Evolutionary conservation across 1,140 invertebrate genomes (phyloP).

Genomic region (Leptopilina boulardi): DNA sequence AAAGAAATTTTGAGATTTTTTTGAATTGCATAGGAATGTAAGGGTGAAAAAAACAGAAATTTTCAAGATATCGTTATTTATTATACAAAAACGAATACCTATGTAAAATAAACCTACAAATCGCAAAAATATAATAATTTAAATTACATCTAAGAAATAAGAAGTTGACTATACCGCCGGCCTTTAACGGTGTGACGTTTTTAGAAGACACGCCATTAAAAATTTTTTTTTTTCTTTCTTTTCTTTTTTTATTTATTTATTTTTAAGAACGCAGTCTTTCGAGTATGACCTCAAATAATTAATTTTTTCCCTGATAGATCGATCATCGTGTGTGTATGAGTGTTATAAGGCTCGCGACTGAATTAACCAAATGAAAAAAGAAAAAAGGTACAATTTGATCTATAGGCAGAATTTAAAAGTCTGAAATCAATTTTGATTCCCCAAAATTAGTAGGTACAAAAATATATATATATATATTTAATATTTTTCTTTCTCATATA

Average conservation of each 20-base stretch:
- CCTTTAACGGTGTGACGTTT: constrained; percentile 62
- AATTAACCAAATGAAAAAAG: constrained; percentile 7
- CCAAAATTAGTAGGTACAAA: constrained; percentile 56
- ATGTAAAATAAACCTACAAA: constrained; percentile 51
- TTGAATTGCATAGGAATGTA: no score
- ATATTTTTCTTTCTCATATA: constrained; percentile 43
- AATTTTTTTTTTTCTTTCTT: not conserved
- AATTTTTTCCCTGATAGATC: constrained; percentile 56
- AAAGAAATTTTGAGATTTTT: no score
- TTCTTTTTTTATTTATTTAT: constrained; percentile 38
- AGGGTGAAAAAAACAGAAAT: no score
- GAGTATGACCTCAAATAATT: constrained; percentile 65
- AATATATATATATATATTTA: constrained; percentile 53
- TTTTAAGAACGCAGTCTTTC: constrained; percentile 60
- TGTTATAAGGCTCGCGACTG: constrained; percentile 1
- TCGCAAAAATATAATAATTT: constrained; percentile 53
- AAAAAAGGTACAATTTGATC: not conserved
- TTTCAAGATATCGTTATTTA: constrained; percentile 47
- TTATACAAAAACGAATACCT: constrained; percentile 63
- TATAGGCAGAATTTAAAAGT: constrained; percentile 35
- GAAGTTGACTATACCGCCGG: constrained; percentile 55
- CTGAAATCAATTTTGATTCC: constrained; percentile 43
- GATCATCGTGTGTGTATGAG: constrained; percentile 32
- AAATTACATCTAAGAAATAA: constrained; percentile 51
- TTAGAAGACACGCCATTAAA: constrained; percentile 52